Evolutionary conservation across 2,797 vertebrate species (phyloP).

Genomic region (Hipposideros larvatus): DNA sequence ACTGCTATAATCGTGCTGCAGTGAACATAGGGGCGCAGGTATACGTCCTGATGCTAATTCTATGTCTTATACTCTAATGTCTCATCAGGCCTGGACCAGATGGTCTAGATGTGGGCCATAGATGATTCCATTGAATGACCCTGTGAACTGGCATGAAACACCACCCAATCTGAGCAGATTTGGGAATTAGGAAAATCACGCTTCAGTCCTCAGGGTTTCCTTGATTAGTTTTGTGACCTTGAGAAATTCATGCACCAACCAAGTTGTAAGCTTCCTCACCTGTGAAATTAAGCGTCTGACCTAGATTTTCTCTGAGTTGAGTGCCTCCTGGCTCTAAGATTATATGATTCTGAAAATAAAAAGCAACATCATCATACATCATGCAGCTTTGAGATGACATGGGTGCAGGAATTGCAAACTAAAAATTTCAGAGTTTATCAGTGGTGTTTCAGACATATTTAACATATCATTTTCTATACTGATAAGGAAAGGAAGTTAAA

Average conservation of each 20-base stretch:
- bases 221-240: conserved; percentile 45
- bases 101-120: rapidly evolving
- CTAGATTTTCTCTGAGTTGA: background rate
- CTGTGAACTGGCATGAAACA: background rate
- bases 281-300: conserved; percentile 54
- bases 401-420: background rate
- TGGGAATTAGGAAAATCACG: background rate
- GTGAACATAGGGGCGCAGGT: too few relatives aligned
- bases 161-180: background rate
- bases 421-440: background rate
- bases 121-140: background rate
- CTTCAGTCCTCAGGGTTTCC: background rate
- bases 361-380: background rate
- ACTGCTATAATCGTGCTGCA: too few relatives aligned
- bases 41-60: background rate
- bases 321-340: background rate
- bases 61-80: too few relatives aligned
- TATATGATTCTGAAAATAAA: background rate
- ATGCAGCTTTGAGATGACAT: background rate
- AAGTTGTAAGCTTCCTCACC: background rate
- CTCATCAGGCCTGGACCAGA: rapidly evolving
- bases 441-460: background rate
- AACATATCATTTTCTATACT: background rate
- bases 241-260: background rate
- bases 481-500: background rate